Evolutionary conservation across 2,797 vertebrate species (phyloP).

Genomic region (Pseudomugil tenellus): DNA sequence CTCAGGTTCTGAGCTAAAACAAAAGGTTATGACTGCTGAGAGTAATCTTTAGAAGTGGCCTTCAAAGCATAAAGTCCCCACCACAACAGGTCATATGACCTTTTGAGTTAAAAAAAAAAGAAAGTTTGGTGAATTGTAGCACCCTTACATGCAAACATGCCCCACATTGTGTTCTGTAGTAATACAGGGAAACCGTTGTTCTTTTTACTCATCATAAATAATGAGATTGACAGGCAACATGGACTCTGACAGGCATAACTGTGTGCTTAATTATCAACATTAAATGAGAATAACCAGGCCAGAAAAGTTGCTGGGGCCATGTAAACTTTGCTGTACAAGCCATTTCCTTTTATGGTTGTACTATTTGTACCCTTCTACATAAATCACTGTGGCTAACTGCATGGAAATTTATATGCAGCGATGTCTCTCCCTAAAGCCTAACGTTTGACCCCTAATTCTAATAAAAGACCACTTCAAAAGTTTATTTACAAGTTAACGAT

Average conservation of each 20-base stretch:
- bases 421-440: neutral
- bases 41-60: conserved; percentile 79
- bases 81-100: conserved; percentile 78
- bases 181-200: conserved; percentile 24
- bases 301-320: conserved; percentile 38
- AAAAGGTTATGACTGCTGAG: conserved; percentile 85
- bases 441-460: neutral
- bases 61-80: conserved; percentile 80
- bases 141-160: conserved; percentile 53
- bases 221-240: conserved; percentile 5
- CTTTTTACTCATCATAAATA: conserved; percentile 25
- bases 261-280: conserved; percentile 38
- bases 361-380: conserved; percentile 31
- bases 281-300: conserved; percentile 68
- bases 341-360: conserved; percentile 74
- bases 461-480: neutral
- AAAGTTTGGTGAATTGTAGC: conserved; percentile 60
- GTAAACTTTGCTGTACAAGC: conserved; percentile 60
- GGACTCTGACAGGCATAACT: conserved; percentile 20
- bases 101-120: conserved; percentile 72
- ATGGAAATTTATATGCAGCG: conserved; percentile 18
- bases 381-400: conserved; percentile 29
- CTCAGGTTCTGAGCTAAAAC: conserved; percentile 76
- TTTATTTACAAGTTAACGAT: neutral
- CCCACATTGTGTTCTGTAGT: conserved; percentile 43